Evolutionary conservation across 2,113 vertebrate genomes (phyloP), one percentile per base, ranked within the genome.

Genomic region (Colistium nudipinnis): DNA sequence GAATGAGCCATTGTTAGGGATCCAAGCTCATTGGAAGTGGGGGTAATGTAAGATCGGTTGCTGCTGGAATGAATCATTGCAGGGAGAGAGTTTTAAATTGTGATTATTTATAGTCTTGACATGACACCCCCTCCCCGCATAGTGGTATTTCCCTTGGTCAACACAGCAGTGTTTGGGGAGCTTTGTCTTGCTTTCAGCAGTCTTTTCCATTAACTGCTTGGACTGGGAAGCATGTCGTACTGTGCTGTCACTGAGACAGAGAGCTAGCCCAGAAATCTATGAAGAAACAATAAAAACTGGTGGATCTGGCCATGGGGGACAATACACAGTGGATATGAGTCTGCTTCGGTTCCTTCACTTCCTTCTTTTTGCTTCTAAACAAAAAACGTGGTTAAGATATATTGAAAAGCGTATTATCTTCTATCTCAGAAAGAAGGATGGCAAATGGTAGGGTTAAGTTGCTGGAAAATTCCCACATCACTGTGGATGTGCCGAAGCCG

Each of bases 71-170:
- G 69, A 87, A 73, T 84, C 85, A 80, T 81, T 64, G 70, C 74
- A 68, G 74, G 53, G 65, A 53, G 65, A 56, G 69, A 68, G 62
- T 76, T 86, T 76, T 80, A 82, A 87, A 53, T 81, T 82, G 84
- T 82, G 82, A 90, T 91, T 90, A 89, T 92, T 91, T 91, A 89
- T 87, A 85, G 85, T 83, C 76, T 52, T 88, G 86, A 89, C 88
- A 87, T 86, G 85, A 85, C 85, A 87, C 82, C 83, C 81, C 82
- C 81, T 84, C 83, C 81, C 81, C 82, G 86, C 84, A 87, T 86
- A 72, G 83, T 88, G 89, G 86, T 84, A 91, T 91, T 92, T 92
- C 90, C 89, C 78, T 90, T 44, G 72, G 86, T 89, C 90, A 92
- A 90, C 90, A 89, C 41, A 80, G 63, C 76, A 74, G 61, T 90